These are phyloP conservation scores for Siderastrea radians DNA, from an alignment of 92 coral and sea anemone species.

Conservation along the genomic window DNA sequence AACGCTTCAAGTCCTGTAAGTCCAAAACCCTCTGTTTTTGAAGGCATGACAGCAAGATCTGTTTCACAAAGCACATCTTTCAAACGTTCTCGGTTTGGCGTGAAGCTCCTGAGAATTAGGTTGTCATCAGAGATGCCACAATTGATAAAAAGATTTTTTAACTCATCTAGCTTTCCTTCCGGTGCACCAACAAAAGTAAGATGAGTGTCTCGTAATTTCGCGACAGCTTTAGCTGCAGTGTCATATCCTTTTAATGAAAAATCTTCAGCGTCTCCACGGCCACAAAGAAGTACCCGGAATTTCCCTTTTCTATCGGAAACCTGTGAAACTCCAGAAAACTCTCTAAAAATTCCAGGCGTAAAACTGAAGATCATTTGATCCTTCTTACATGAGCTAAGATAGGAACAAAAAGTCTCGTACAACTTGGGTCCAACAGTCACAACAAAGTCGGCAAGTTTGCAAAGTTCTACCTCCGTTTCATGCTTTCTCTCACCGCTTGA, in stretches of 20 bases:
- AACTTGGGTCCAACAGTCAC: neutral
- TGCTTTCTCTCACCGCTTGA: neutral
- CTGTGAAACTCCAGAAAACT: neutral
- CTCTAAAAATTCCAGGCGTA: neutral
- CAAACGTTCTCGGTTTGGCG: neutral
- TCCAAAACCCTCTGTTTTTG: neutral
- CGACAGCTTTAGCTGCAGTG: neutral
- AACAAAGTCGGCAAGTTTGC: neutral
- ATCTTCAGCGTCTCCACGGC: neutral
- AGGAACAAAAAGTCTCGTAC: neutral
- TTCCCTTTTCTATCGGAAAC: neutral
- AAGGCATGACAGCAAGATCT: neutral
- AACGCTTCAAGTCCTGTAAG: neutral
- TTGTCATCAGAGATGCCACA: neutral
- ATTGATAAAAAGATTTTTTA: neutral
- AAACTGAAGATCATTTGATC: neutral
- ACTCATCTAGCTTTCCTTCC: neutral
- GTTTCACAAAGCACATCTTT: too few species aligned
- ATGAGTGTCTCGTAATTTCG: too few species aligned
- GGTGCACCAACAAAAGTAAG: neutral
- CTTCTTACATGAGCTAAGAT: neutral
- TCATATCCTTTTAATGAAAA: neutral
- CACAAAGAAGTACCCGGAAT: neutral
- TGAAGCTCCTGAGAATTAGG: neutral
- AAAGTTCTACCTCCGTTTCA: neutral